phyloP scores from a whole-genome alignment of 1,140 invertebrate genomes.

The Zaprionus ornatus region DNA sequence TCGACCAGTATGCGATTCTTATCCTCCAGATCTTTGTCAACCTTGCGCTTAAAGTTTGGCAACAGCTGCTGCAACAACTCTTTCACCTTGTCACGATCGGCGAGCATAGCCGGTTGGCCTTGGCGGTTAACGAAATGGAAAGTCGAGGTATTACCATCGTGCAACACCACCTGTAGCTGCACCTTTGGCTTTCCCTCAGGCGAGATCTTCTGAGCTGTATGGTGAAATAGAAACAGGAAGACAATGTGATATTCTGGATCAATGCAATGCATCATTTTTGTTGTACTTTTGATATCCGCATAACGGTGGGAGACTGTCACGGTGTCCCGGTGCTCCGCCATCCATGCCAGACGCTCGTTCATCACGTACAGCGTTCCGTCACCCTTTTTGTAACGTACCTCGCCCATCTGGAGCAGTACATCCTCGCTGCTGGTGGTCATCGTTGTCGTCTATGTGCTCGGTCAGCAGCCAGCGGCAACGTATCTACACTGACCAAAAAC shows the following conservation, averaged over 20 bases:
- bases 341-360: conserved; percentile 97
- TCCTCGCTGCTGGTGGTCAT: conserved; percentile 89
- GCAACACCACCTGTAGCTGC: conserved; percentile 98
- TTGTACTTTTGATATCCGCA: conserved; percentile 96
- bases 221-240: background rate
- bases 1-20: conserved; percentile 93
- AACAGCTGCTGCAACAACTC: conserved; percentile 95
- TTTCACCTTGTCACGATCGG: conserved; percentile 97
- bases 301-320: conserved; percentile 97
- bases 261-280: background rate
- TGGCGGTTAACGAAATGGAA: conserved; percentile 98
- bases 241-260: background rate
- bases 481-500: conserved; percentile 25
- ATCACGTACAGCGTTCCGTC: conserved; percentile 98
- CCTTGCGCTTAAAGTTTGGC: conserved; percentile 97
- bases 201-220: conserved; percentile 98
- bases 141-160: conserved; percentile 96
- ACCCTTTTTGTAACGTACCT: conserved; percentile 97
- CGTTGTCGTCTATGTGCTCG: conserved; percentile 14
- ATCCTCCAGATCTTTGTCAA: conserved; percentile 96
- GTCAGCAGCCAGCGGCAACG: conserved; percentile 35
- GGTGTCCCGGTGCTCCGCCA: conserved; percentile 95
- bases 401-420: conserved; percentile 94
- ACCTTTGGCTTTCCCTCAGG: conserved; percentile 99
- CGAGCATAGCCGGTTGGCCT: conserved; percentile 91